Conservation (phyloP, 2,888 invertebrate species). For the Oscheius sp. region DNA sequence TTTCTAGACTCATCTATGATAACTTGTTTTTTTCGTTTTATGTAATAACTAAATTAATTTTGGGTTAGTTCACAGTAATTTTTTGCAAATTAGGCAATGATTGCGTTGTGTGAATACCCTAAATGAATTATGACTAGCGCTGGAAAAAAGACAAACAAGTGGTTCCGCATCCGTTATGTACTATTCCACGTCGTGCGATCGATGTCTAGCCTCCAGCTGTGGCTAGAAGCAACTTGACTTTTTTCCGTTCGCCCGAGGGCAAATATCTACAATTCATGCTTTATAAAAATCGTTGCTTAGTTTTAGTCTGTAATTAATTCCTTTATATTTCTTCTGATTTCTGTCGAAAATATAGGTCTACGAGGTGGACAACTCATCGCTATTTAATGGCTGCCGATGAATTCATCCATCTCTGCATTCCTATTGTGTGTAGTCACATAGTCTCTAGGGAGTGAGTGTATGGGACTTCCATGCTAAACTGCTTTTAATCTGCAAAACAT, state of each 20-base stretch:
- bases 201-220: slow-evolving; percentile 30
- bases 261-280: no score
- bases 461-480: no score
- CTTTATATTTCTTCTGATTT: no score
- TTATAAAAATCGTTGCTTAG: no score
- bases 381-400: slow-evolving; percentile 17
- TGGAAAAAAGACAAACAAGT: slow-evolving; percentile 21
- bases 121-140: slow-evolving; percentile 17
- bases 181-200: slow-evolving; percentile 29
- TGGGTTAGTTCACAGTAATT: neutral
- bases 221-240: slow-evolving; percentile 21
- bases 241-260: slow-evolving; percentile 22
- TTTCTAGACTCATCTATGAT: no score
- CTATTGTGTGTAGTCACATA: slow-evolving; percentile 5
- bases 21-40: neutral
- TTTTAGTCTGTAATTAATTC: no score
- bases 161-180: slow-evolving; percentile 30
- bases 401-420: slow-evolving; percentile 6
- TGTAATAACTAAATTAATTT: neutral
- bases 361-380: neutral
- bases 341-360: neutral
- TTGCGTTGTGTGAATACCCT: neutral
- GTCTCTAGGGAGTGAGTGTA: slow-evolving; percentile 7
- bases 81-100: neutral
- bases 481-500: no score